Evolutionary conservation across 2,797 vertebrate genomes (phyloP), one percentile per base, ranked within the genome.

Genomic region (Numenius phaeopus): DNA sequence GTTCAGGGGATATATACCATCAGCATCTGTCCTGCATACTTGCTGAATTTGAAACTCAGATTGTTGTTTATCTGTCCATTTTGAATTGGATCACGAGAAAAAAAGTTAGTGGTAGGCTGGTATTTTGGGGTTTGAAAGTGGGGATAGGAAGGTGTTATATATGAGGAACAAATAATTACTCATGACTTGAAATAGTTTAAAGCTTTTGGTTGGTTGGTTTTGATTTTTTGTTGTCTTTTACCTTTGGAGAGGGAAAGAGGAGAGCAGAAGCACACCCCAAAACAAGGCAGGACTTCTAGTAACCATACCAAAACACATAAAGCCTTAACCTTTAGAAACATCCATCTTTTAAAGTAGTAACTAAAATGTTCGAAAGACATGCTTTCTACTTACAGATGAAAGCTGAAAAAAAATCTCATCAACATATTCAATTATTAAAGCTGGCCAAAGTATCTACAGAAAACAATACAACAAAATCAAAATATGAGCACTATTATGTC

Each of bases 201-300:
- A 50, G 17, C 0, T 6, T 3, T 26, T 46, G 7, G 4, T 29
- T 50, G n/a, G 4, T 24, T 29, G 19, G 8, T 13, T 26, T 39
- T 40, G 11, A 4, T 4, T 14, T 62, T 40, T 40, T 30, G 20
- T 8, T 32, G 9, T 20, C 34, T 61, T 62, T 64, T 29, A 8
- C 8, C 16, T 34, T 54, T 40, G 21, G 9, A 40, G 12, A 8
- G 7, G 14, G 11, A 62, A 34, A 17, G 30, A 61, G 24, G 15
- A 9, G 26, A 67, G 15, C 8, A 57, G 32, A 37, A 75, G 23
- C 29, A 59, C 24, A 66, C 6, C 15, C 12, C 54, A 67, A 55
- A 89, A 62, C 7, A 83, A 37, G 34, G 14, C 26, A 70, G 16
- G 14, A 70, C 26, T 47, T 86, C 26, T 24, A 37, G 15, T 46